These are phyloP conservation scores for Euwallacea similis DNA, from an alignment of 1,140 invertebrate genomes.

Conservation along the genomic window DNA sequence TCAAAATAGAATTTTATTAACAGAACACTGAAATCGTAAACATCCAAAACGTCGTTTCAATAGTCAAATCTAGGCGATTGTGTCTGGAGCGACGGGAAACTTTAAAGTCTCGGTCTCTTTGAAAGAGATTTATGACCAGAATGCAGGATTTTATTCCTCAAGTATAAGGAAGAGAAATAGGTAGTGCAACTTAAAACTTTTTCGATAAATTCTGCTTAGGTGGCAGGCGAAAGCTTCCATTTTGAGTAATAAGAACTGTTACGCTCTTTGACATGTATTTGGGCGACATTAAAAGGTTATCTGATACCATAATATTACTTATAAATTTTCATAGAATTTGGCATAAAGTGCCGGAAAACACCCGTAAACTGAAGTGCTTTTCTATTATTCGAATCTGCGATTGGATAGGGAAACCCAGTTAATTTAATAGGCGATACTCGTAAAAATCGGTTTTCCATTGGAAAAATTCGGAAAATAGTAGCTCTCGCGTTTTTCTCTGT, in stretches of 20 bases:
- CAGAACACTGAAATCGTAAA: too few species aligned
- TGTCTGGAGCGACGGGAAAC: background rate
- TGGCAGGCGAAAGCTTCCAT: background rate
- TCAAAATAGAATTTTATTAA: too few species aligned
- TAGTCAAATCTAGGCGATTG: too few species aligned
- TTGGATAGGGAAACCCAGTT: background rate
- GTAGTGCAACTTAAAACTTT: background rate
- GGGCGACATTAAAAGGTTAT: too few species aligned
- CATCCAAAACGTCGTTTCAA: too few species aligned
- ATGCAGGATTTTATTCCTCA: conserved; percentile 6
- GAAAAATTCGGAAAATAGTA: conserved; percentile 20
- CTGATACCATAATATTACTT: too few species aligned
- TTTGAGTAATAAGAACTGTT: conserved; percentile 1
- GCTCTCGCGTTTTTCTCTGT: conserved; percentile 30
- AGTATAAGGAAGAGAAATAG: background rate
- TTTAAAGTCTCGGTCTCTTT: background rate
- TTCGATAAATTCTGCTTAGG: background rate
- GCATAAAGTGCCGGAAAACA: too few species aligned
- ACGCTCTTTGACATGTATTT: background rate
- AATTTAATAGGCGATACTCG: conserved; percentile 28
- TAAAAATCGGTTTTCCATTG: conserved; percentile 15
- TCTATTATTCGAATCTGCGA: too few species aligned
- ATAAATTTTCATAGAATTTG: too few species aligned
- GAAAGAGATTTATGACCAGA: background rate
- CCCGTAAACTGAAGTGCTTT: too few species aligned